Base-by-base conservation (phyloP, 2,113 vertebrate species). In the Prunella himalayana region DNA sequence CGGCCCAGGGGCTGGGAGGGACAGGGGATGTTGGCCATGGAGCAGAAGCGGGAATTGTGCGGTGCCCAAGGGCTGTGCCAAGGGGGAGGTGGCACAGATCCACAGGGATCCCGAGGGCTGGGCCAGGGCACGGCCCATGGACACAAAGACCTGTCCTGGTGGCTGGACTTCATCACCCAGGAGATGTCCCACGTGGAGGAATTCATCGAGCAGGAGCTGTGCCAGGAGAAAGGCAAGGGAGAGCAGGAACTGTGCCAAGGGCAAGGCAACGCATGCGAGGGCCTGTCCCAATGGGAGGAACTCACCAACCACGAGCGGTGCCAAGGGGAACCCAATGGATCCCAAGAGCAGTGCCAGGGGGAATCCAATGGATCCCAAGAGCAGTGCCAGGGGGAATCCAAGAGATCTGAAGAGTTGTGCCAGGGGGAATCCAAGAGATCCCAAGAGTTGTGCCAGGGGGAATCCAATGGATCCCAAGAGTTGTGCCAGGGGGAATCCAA, bases 391-490 rank as follows among this genome's bases (percentile, higher is more conserved):
- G 25, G 42, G 11, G 37, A 37, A 37, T 37, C 37, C 37, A 37
- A 37, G 37, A 37, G 37, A 37, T 37, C 37, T 37, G 37, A 37
- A 37, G 37, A 37, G n/a, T n/a, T n/a, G n/a, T n/a, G n/a, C n/a
- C n/a, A n/a, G n/a, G 20, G 35, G 4, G 10, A 60, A 24, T 0
- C 15, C 60, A 23, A 7, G 0, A 4, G 53, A 28, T n/a, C 7
- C 68, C 81, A 42, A 17, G 54, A 30, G 15, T 0, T 0, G 31
- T 12, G 37, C 56, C 80, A 70, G 5, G 31, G 66, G 4, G 31
- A 14, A 23, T 5, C 1, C 47, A 20, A 4, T 17, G n/a, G n/a
- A n/a, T n/a, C n/a, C 14, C 49, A 27, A 18, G 66, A 44, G 31
- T 0, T 1, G 51, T 14, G 37, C 60, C 60, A 44, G 8, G 25